These are phyloP conservation scores for Gadopsis bispinosus DNA, from an alignment of 2,797 vertebrate genomes.

Conservation along the genomic window DNA sequence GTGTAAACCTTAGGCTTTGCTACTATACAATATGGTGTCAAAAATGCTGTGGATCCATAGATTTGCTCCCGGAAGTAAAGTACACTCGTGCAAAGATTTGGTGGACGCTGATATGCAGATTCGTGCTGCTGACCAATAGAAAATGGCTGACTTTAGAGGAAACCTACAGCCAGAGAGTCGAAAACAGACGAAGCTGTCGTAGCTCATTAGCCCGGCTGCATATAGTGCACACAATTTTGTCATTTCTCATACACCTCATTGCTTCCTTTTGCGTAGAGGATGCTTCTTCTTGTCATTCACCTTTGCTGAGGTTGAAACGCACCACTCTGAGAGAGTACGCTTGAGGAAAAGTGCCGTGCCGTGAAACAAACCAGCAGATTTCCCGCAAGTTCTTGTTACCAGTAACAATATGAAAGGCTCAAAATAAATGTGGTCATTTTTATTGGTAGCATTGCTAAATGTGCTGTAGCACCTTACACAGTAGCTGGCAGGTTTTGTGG, in stretches of 20 bases:
- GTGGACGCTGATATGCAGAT: too few species aligned
- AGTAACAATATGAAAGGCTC: constrained; percentile 36
- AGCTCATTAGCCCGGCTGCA: not conserved
- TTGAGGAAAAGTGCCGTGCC: constrained; percentile 18
- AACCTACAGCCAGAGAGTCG: too few species aligned
- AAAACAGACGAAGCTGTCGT: not conserved
- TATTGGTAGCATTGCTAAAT: constrained; percentile 23
- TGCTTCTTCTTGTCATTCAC: not conserved
- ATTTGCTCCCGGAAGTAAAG: not conserved
- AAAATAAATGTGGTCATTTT: constrained; percentile 40
- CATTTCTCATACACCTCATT: not conserved
- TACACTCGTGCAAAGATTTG: not conserved
- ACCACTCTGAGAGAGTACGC: not conserved
- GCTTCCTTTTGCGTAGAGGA: not conserved
- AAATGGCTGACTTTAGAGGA: too few species aligned
- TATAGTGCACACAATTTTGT: not conserved
- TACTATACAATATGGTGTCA: not conserved
- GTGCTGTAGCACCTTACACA: constrained; percentile 32
- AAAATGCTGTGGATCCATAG: not conserved
- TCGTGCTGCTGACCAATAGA: too few species aligned
- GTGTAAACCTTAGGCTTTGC: not conserved
- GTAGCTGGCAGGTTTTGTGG: constrained; percentile 28
- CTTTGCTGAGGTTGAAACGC: not conserved
- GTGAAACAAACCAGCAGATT: constrained; percentile 45
- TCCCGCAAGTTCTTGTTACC: constrained; percentile 53